Evolutionary conservation across 2,113 vertebrate species (phyloP).

Genomic region (Chloroceryle aenea): DNA sequence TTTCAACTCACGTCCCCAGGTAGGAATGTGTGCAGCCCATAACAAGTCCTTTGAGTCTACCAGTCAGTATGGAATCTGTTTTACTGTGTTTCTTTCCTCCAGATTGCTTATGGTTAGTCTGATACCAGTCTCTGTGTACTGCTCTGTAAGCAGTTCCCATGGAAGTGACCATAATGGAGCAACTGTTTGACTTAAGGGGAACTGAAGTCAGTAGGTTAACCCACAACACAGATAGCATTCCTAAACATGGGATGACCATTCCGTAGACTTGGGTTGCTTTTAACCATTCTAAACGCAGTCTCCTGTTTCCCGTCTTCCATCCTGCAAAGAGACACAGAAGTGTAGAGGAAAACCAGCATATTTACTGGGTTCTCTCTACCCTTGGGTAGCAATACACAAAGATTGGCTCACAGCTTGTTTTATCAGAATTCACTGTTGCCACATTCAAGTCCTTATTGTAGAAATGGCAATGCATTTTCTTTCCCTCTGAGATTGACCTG

Average conservation of each 20-base stretch:
- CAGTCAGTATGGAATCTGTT: neutral
- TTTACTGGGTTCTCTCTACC: neutral
- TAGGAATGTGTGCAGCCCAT: neutral
- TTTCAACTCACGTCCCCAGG: neutral
- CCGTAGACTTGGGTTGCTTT: neutral
- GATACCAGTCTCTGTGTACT: neutral
- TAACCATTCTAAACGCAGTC: neutral
- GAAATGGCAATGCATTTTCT: neutral
- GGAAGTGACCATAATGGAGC: neutral
- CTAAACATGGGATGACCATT: neutral
- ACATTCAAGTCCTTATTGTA: fast-evolving
- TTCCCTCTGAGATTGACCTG: neutral
- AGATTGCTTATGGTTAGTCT: neutral
- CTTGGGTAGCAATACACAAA: neutral
- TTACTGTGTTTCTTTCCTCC: neutral
- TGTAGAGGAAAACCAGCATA: neutral
- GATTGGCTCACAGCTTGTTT: neutral
- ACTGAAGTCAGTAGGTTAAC: neutral
- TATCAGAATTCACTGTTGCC: neutral
- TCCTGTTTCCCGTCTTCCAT: neutral
- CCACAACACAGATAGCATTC: neutral
- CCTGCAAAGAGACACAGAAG: fast-evolving
- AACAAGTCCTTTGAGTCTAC: neutral
- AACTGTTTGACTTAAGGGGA: neutral
- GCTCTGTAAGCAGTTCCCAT: neutral